Conservation (phyloP, 2,888 invertebrate genomes). For the Polyommatus iphigenia region DNA sequence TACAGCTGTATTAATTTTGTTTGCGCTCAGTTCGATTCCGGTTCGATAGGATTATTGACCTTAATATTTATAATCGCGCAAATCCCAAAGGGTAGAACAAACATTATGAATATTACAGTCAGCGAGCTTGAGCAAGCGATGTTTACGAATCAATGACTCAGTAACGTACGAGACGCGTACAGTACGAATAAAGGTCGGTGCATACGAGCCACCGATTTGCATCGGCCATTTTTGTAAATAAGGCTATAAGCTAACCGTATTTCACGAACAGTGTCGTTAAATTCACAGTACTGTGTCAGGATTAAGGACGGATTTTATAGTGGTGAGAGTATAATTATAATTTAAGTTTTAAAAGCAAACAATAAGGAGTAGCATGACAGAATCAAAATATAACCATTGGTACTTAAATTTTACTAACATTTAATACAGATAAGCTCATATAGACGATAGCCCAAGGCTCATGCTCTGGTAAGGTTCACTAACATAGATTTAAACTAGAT, state of each 20-base stretch:
- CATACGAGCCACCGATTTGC: background rate
- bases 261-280: too few species aligned
- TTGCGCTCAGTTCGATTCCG: slow-evolving; percentile 11
- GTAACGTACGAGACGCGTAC: slow-evolving; percentile 42
- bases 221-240: background rate
- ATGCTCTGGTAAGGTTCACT: too few species aligned
- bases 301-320: too few species aligned
- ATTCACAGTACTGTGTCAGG: background rate
- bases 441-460: too few species aligned
- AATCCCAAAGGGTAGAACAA: slow-evolving; percentile 32
- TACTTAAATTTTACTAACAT: too few species aligned
- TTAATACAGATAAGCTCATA: too few species aligned
- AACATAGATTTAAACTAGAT: too few species aligned
- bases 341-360: background rate
- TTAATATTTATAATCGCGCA: slow-evolving; percentile 23
- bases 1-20: slow-evolving; percentile 12
- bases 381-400: too few species aligned
- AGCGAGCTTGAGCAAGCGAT: slow-evolving; percentile 46
- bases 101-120: slow-evolving; percentile 40
- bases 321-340: too few species aligned
- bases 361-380: background rate
- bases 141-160: slow-evolving; percentile 54
- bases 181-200: slow-evolving; percentile 36
- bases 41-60: slow-evolving; percentile 24
- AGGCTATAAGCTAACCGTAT: too few species aligned